phyloP scores from a whole-genome alignment of 2,113 vertebrate genomes.

The Cyrtonyx montezumae region DNA sequence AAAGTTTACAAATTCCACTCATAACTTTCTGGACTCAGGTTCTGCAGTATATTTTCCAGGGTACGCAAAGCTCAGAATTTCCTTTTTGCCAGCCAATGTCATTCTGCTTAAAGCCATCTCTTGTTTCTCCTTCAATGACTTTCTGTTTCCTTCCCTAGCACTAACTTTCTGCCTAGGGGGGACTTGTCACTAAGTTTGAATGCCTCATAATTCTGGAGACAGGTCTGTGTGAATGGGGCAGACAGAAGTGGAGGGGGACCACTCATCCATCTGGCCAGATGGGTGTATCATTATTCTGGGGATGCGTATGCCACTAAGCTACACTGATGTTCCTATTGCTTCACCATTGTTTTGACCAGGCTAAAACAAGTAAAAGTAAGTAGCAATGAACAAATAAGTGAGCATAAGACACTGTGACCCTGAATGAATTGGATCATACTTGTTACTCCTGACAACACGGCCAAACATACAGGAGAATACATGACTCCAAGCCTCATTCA shows the following conservation, averaged over 20 bases:
- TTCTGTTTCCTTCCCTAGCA: not conserved
- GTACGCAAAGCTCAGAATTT: not conserved
- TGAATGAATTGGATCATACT: slow-evolving; percentile 16
- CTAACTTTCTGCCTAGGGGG: not conserved
- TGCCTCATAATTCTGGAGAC: not conserved
- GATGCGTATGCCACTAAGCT: not conserved
- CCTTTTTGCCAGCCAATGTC: not conserved
- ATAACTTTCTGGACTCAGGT: not conserved
- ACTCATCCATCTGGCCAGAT: not conserved
- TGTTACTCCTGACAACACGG: not conserved
- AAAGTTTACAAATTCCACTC: not conserved
- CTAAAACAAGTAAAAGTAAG: not conserved
- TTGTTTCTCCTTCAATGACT: not conserved
- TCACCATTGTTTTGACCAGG: not conserved
- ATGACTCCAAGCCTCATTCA: not conserved
- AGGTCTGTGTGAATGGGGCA: not conserved
- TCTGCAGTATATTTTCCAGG: not conserved
- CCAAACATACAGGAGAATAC: not conserved
- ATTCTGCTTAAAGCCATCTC: not conserved
- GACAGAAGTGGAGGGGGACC: not conserved
- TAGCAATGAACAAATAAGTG: not conserved
- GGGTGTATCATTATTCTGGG: fast-evolving
- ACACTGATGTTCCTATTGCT: not conserved
- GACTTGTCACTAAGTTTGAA: fast-evolving
- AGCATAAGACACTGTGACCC: not conserved